Evolutionary conservation across 2,797 vertebrate species (phyloP).

Genomic region (Coracias cyanogaster): DNA sequence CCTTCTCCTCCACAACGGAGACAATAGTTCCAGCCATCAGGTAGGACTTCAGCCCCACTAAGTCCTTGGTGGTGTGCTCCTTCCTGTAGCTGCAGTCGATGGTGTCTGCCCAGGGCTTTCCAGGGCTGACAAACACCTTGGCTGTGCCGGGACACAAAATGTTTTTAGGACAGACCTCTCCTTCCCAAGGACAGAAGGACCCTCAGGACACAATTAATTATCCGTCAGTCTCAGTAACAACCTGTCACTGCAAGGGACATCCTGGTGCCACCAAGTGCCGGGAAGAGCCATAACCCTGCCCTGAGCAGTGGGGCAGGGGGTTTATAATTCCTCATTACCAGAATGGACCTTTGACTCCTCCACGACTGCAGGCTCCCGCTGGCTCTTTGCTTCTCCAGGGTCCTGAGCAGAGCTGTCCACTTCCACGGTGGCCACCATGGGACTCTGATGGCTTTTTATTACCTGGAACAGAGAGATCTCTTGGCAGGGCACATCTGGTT

Average conservation of each 20-base stretch:
- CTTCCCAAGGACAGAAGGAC: background rate
- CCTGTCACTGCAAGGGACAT: fast-evolving
- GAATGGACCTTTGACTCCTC: background rate
- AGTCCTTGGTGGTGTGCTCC: conserved; percentile 69
- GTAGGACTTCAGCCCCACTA: conserved; percentile 83
- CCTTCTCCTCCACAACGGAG: conserved; percentile 87
- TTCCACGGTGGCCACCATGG: fast-evolving
- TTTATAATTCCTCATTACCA: background rate
- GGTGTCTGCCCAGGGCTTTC: conserved; percentile 78
- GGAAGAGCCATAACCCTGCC: background rate
- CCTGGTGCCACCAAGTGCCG: background rate
- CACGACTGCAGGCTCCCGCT: background rate
- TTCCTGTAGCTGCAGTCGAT: conserved; percentile 78
- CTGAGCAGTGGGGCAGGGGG: background rate
- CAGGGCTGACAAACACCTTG: conserved; percentile 74
- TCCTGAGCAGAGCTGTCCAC: background rate
- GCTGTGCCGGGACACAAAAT: conserved; percentile 49
- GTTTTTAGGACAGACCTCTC: background rate
- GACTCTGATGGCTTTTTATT: background rate
- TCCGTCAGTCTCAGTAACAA: background rate
- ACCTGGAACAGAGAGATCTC: conserved; percentile 4
- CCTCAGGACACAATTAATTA: fast-evolving
- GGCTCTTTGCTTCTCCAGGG: background rate
- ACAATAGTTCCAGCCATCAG: conserved; percentile 79
- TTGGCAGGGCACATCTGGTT: background rate